Evolutionary conservation across 35 echinoderm and acorn worm genomes (phyloP), one percentile per base, ranked within the genome.

Genomic region (Lytechinus pictus): DNA sequence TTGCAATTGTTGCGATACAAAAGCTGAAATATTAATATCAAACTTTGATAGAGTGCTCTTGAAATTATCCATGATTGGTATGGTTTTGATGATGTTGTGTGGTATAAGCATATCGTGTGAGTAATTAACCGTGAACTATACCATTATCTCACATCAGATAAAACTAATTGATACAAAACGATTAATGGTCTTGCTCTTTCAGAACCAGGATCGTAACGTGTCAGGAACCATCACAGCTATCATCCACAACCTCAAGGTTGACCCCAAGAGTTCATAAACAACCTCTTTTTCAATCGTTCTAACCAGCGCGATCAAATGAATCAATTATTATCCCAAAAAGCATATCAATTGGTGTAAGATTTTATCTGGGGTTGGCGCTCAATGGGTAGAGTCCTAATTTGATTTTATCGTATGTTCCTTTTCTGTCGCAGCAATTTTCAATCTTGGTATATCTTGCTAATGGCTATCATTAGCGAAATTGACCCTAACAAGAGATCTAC

Each of bases 271-370:
- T 90, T 90, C 88, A 90, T 54, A 90, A 90, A 90, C 88, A 90
- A 79, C 66, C 66, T 90, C 29, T 90, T 89, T 88, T 52, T 52
- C 33, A 90, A 90, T 44, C 28, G 88, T 90, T 54, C 29, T 33
- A 90, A 90, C 88, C 9, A 52, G 52, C 88, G 28, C 88, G 88
- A 52, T 29, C 16, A 90, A 90, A 52, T 54, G 88, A 90, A 90
- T 90, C 88, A 52, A 90, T 90, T 90, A 52, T 52, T 54, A 90
- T 54, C 52, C 88, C 88, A 54, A 44, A 90, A 33, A 90, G 88
- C 29, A 90, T 90, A 54, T 54, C 88, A 90, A 90, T 90, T 54
- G 88, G 88, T 90, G 88, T 90, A 90, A 44, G 88, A 90, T 90
- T 44, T 90, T 29, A 90, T 90, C 88, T 52, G 29, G 52, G 29